A percentile compares a stretch with the other conserved stretches of the same genome.
Evolutionary conservation across 2,113 vertebrate genomes (phyloP).

Genomic region (Phodopus roborovskii): DNA sequence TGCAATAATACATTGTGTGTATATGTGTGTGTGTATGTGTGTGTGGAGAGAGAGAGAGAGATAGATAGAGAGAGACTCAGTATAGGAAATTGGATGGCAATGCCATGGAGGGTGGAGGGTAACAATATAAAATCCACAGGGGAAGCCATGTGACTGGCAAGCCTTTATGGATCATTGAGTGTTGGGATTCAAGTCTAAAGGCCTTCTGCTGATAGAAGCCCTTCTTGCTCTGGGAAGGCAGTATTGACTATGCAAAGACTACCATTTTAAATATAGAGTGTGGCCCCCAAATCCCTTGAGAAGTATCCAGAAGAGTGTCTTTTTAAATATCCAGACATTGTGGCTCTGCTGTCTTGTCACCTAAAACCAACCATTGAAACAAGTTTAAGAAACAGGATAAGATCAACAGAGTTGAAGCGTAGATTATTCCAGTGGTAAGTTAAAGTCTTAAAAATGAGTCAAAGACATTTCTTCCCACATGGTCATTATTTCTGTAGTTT

Average conservation of each 20-base stretch:
- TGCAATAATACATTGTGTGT: not conserved
- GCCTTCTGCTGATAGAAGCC: fast-evolving
- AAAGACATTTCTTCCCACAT: not conserved
- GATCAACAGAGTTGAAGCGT: not conserved
- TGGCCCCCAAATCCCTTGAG: not conserved
- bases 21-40: too few relatives aligned
- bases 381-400: not conserved
- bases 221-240: not conserved
- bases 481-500: not conserved
- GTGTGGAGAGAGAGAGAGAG: not conserved
- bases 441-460: not conserved
- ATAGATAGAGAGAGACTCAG: not conserved
- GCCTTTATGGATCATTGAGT: not conserved
- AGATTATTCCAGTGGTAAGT: not conserved
- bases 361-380: not conserved
- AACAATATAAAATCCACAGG: not conserved
- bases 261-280: not conserved
- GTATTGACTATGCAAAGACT: not conserved
- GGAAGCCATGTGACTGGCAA: fast-evolving
- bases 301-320: not conserved
- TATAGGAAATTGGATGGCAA: not conserved
- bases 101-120: not conserved
- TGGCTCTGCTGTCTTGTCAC: not conserved
- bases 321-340: not conserved
- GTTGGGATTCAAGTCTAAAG: not conserved